A percentile compares a stretch with the other conserved stretches of the same genome.
These are phyloP conservation scores for Lophius piscatorius DNA, from an alignment of 2,113 vertebrate genomes.

Conservation along the genomic window DNA sequence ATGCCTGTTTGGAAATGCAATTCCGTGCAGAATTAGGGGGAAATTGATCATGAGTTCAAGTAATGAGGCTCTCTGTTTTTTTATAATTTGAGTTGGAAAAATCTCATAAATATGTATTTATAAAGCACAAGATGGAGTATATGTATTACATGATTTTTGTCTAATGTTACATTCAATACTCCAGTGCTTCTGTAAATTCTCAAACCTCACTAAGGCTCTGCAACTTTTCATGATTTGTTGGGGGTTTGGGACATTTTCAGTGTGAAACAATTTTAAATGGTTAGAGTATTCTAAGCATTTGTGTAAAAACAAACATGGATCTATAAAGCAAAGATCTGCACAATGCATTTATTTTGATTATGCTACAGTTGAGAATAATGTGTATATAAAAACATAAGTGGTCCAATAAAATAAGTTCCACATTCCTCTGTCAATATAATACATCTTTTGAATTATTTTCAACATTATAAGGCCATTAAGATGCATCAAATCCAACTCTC, in stretches of 20 bases:
- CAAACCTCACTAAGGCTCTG: constrained; percentile 54
- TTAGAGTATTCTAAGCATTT: constrained; percentile 1
- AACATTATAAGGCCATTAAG: constrained; percentile 7
- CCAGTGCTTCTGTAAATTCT: constrained; percentile 30
- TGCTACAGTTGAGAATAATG: constrained; percentile 44
- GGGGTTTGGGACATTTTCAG: constrained; percentile 34
- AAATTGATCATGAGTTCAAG: constrained; percentile 5
- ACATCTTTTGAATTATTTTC: constrained; percentile 12
- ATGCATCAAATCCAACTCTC: constrained; percentile 10
- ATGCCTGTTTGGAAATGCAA: too few species aligned
- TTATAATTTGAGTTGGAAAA: constrained; percentile 26
- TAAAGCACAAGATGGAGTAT: constrained; percentile 10
- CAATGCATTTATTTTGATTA: constrained; percentile 23
- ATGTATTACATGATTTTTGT: constrained; percentile 28
- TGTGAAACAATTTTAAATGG: constrained; percentile 22
- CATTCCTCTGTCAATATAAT: constrained; percentile 16
- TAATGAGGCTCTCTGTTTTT: constrained; percentile 12
- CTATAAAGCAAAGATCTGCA: constrained; percentile 14
- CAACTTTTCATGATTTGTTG: constrained; percentile 33
- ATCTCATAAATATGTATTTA: constrained; percentile 29
- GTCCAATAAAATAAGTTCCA: constrained; percentile 9
- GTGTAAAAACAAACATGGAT: constrained; percentile 2
- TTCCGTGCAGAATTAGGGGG: background rate
- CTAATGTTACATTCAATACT: constrained; percentile 25
- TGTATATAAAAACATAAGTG: background rate